Percentiles rank a stretch among this genome's conserved stretches.
These are phyloP conservation scores for Circaetus cinerascens DNA, from an alignment of 2,113 vertebrate species.

Conservation along the genomic window DNA sequence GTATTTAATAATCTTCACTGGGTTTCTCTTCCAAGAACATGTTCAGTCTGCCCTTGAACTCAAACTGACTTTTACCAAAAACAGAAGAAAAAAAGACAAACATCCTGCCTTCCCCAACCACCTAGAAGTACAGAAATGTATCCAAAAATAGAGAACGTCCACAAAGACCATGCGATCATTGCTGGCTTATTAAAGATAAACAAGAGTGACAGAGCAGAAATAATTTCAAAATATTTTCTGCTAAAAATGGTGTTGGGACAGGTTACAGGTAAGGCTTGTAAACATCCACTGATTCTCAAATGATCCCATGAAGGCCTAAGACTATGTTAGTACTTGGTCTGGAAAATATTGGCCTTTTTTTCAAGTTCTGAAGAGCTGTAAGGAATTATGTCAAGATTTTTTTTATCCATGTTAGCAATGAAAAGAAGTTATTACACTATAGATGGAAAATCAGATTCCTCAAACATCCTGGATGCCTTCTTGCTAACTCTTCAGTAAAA, in stretches of 20 bases:
- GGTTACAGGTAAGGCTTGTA: background rate
- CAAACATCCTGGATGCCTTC: background rate
- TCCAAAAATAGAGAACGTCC: background rate
- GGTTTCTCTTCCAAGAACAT: background rate
- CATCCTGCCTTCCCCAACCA: background rate
- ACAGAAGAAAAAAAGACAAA: conserved; percentile 14
- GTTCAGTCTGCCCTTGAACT: background rate
- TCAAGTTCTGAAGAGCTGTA: background rate
- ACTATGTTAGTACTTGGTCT: background rate
- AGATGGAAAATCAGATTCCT: background rate
- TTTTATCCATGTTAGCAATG: background rate
- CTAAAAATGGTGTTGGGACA: background rate
- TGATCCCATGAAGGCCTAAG: background rate
- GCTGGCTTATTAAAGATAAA: background rate
- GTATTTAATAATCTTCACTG: background rate
- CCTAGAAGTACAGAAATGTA: background rate
- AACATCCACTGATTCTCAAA: background rate
- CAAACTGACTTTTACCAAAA: conserved; percentile 14
- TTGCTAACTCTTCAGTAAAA: background rate
- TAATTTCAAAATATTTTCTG: background rate
- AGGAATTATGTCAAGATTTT: background rate
- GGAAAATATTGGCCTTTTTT: background rate
- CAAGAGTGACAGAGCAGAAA: background rate
- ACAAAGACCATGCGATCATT: background rate
- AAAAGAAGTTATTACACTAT: background rate